Evolutionary conservation across 2,797 vertebrate species (phyloP).

Genomic region (Triplophysa bombifrons): DNA sequence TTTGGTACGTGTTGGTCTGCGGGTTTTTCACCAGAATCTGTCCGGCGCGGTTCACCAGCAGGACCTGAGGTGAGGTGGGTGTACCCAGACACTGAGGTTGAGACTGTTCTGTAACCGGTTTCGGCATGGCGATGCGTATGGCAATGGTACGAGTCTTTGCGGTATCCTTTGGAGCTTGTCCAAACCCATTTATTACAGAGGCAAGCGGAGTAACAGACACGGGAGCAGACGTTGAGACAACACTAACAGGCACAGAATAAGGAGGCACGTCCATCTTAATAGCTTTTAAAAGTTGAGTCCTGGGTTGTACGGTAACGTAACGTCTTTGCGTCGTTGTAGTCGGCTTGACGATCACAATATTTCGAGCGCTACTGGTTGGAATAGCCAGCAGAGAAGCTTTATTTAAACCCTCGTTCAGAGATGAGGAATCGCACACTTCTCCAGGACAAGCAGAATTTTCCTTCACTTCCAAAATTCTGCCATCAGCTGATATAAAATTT

Average conservation of each 20-base stretch:
- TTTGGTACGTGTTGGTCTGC: conserved; percentile 74
- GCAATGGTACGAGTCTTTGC: conserved; percentile 63
- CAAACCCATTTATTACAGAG: conserved; percentile 80
- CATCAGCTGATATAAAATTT: conserved; percentile 63
- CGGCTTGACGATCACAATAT: conserved; percentile 59
- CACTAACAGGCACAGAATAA: conserved; percentile 35
- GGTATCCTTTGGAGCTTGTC: conserved; percentile 63
- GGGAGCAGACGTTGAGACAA: conserved; percentile 37
- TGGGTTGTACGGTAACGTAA: conserved; percentile 54
- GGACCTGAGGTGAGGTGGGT: conserved; percentile 72
- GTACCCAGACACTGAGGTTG: conserved; percentile 32
- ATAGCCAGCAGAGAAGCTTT: conserved; percentile 47
- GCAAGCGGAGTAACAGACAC: conserved; percentile 57
- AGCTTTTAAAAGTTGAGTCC: conserved; percentile 49
- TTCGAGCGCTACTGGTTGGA: conserved; percentile 21
- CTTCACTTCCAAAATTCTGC: conserved; percentile 15
- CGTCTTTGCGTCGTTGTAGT: conserved; percentile 33
- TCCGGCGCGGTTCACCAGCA: conserved; percentile 85
- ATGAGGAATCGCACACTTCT: conserved; percentile 62
- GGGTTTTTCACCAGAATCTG: conserved; percentile 86
- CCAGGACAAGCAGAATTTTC: conserved; percentile 11
- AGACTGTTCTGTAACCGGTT: conserved; percentile 48
- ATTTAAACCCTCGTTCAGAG: conserved; percentile 63
- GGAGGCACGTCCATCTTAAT: conserved; percentile 58
- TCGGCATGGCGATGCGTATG: conserved; percentile 68